Base-by-base conservation (phyloP, 2,888 invertebrate genomes). In the Meganola albula region DNA sequence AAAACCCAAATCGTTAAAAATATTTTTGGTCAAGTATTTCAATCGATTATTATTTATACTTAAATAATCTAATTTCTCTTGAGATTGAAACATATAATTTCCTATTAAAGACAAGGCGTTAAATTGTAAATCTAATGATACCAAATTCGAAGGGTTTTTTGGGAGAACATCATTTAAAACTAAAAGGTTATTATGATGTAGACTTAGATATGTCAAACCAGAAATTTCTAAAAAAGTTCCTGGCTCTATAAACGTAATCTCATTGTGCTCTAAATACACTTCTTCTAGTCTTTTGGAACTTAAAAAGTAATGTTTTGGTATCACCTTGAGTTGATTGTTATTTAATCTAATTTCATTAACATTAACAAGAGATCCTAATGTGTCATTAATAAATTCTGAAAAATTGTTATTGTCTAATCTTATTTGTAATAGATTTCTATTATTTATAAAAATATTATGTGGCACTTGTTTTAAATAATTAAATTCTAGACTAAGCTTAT, bases 381-480 rank as follows among this genome's bases (percentile, higher is more conserved):
- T 93, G 34, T 92, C 92, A 29, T 92, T 91, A 62, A 93, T 92
- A 47, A 95, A 79, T 54, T 93, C 91, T 31, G 88, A 88, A 53
- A 97, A 92, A 74, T 90, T 90, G 77, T 97, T 97, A 70, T 93
- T 92, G 80, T 96, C 96, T 72, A 96, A 76, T 54, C 94, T 95
- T 50, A 97, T 77, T 13, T 92, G 92, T 10, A 91, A 90, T 38
- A 97, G 87, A 64, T 92, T 92, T 41, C 89, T 89, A 75, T 92
- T 94, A 63, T 90, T 89, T 57, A 89, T 88, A 64, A 96, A 92
- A 68, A 95, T 88, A 62, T 91, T 90, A 47, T 91, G 90, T 40
- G 95, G 95, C 62, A 96, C 89, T 63, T 90, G 87, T 54, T 92
- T 91, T 57, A 97, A 90, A 69, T 93, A 95, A 79, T 97, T 97